Base-by-base conservation (phyloP, 1,140 invertebrate species). In the Anastrepha obliqua region DNA sequence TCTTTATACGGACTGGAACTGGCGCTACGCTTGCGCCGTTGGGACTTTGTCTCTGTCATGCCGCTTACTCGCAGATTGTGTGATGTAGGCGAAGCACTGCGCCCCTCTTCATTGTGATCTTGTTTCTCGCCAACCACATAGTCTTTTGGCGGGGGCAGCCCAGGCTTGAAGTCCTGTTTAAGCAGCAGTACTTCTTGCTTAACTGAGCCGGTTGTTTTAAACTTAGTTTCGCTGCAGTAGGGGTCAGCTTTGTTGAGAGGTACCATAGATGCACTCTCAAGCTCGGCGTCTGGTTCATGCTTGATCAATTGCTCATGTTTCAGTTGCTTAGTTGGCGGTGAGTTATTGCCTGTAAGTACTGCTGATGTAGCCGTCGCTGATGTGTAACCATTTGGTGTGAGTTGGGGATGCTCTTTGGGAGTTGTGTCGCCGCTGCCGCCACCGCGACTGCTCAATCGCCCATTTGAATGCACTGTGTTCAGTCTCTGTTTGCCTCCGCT, bases 1-100 rank as follows among this genome's bases (percentile, higher is more conserved):
- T 93, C 93, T 88, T 93, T 93, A 89, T 92, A 93, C 0, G 92
- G 91, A 87, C 92, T 93, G 39, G 91, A 92, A 70, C 91, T 93
- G 9, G 91, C 90, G 87, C 91, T 92, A 67, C 93, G 91, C 62
- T 93, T 93, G 44, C 92, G 91, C 29, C 92, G 87, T 13, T 74
- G 70, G 3, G 91, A 89, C 70, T 88, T 89, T 4, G 64, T 11
- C 4, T 88, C 87, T 7, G 47, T 65, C 51, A 87, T 15, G 15
- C 70, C 60, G 8, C 42, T 39, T 70, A 88, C 9, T 2, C 44
- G 62, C 70, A 87, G 17, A 15, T 74, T 39, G 5, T 81, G 74
- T 55, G 47, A 55, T 3, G 11, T 20, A 17, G 55, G 85, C 39
- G 85, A 47, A 1, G 15, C 59, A 17, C 15, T 51, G 17, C 5